Conservation (phyloP, 2,888 invertebrate species). For the Cheilosia variabilis region DNA sequence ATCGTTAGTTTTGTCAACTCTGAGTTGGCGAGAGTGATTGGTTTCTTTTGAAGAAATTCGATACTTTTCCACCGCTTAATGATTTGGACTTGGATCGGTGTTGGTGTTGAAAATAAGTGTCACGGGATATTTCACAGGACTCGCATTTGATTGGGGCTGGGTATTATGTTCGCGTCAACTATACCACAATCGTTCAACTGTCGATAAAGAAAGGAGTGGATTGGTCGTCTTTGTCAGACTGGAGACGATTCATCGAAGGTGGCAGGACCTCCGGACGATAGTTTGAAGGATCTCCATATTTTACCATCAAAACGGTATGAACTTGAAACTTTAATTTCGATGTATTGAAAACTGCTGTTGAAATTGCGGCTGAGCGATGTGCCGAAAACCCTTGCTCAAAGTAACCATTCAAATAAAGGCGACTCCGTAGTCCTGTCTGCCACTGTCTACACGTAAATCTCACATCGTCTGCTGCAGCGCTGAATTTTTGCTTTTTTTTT, state of each 20-base stretch:
- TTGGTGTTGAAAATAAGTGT: conserved; percentile 41
- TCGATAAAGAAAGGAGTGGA: not conserved
- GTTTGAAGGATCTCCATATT: too few relatives aligned
- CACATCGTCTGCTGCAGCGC: not conserved
- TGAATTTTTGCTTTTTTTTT: not conserved
- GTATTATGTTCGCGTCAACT: not conserved
- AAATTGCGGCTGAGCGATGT: too few relatives aligned
- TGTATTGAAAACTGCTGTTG: too few relatives aligned
- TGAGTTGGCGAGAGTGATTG: conserved; percentile 9
- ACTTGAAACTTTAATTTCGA: too few relatives aligned
- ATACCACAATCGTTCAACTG: not conserved
- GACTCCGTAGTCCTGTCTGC: too few relatives aligned
- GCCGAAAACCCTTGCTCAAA: too few relatives aligned
- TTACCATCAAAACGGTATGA: too few relatives aligned
- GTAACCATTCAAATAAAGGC: too few relatives aligned
- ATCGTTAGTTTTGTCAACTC: conserved; percentile 13
- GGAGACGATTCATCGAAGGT: too few relatives aligned
- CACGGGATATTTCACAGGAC: conserved; percentile 51
- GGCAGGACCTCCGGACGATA: not conserved
- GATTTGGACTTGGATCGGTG: conserved; percentile 26
- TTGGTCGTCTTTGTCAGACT: not conserved
- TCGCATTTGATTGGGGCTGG: conserved; percentile 52
- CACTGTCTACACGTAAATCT: not conserved
- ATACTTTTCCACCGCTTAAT: conserved; percentile 60
- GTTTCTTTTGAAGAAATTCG: conserved; percentile 49